Evolutionary conservation across 2,888 invertebrate species (phyloP), one percentile per base, ranked within the genome.

Genomic region (Tortricodes alternella): DNA sequence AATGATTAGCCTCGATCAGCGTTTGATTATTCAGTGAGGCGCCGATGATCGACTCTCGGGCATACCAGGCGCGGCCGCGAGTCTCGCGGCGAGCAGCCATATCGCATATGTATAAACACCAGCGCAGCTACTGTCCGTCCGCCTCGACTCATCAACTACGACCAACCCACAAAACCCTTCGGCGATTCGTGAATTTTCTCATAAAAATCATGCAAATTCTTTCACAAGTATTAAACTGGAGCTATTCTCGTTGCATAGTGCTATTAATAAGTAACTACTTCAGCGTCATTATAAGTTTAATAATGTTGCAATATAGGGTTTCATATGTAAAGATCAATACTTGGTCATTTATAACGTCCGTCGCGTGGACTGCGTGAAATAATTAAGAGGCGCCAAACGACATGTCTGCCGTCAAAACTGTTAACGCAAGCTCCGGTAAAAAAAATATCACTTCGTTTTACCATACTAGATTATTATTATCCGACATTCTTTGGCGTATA

Each of bases 21-120:
- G 69, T 73, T 78, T 78, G 70, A 85, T 85, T 83, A 85, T 83
- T 80, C 81, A 83, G 74, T 56, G 69, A 76, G 81, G 83, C 84
- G 83, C 83, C 83, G 79, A 78, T 82, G 80, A 81, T 77, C 78
- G 77, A 74, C 71, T 72, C 66, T 71, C 38, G 63, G 73, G 76
- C 72, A 75, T 74, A 76, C 73, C 69, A 69, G 66, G 58, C 69
- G 63, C 38, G 52, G n/a, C 11, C 32, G 27, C 50, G 39, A 21
- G 52, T 48, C 58, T 62, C 61, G 71, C 73, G 70, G 72, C 74
- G 80, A 80, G 80, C 79, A 78, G 75, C 68, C 55, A 68, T 72
- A 71, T 74, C 74, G 73, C n/a, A n/a, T n/a, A n/a, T n/a, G n/a
- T n/a, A n/a, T n/a, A n/a, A n/a, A n/a, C n/a, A 77, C 70, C 66